These are phyloP conservation scores for Conus canariensis DNA, from an alignment of 2,888 invertebrate genomes.

Conservation along the genomic window DNA sequence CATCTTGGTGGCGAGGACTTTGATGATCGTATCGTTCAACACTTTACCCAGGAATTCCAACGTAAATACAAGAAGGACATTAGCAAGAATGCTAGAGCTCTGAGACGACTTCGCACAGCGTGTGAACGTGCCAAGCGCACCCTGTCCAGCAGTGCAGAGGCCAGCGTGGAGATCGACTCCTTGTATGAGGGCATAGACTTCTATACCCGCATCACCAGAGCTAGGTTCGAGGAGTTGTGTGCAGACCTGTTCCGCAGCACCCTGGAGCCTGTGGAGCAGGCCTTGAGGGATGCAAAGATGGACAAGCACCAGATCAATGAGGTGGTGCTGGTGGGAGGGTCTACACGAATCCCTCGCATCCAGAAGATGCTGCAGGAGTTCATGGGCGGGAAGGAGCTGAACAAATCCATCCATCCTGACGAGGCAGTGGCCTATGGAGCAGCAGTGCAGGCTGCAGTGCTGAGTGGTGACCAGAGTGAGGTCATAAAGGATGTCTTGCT, in stretches of 20 bases:
- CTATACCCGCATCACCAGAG: slow-evolving; percentile 94
- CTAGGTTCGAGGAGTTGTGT: slow-evolving; percentile 96
- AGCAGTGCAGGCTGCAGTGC: slow-evolving; percentile 80
- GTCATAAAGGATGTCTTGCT: slow-evolving; percentile 90
- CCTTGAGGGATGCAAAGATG: slow-evolving; percentile 96
- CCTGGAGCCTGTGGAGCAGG: slow-evolving; percentile 96
- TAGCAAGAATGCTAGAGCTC: slow-evolving; percentile 44
- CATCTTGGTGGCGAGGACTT: slow-evolving; percentile 83
- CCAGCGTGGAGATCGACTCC: slow-evolving; percentile 92
- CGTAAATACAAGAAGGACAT: slow-evolving; percentile 86
- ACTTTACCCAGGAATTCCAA: slow-evolving; percentile 88
- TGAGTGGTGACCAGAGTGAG: slow-evolving; percentile 85
- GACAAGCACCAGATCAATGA: slow-evolving; percentile 87
- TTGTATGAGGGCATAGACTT: slow-evolving; percentile 96
- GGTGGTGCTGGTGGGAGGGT: slow-evolving; percentile 89
- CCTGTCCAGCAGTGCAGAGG: slow-evolving; percentile 80
- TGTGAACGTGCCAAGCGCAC: slow-evolving; percentile 85
- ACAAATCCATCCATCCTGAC: slow-evolving; percentile 97
- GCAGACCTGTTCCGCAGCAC: slow-evolving; percentile 96
- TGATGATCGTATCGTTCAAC: slow-evolving; percentile 88
- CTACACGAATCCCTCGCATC: slow-evolving; percentile 97
- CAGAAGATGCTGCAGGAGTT: slow-evolving; percentile 91
- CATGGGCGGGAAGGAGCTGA: slow-evolving; percentile 87
- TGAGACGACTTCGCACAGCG: slow-evolving; percentile 83
- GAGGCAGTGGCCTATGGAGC: slow-evolving; percentile 92